Conservation (phyloP, 2,113 vertebrate genomes). For the Varanus komodoensis region DNA sequence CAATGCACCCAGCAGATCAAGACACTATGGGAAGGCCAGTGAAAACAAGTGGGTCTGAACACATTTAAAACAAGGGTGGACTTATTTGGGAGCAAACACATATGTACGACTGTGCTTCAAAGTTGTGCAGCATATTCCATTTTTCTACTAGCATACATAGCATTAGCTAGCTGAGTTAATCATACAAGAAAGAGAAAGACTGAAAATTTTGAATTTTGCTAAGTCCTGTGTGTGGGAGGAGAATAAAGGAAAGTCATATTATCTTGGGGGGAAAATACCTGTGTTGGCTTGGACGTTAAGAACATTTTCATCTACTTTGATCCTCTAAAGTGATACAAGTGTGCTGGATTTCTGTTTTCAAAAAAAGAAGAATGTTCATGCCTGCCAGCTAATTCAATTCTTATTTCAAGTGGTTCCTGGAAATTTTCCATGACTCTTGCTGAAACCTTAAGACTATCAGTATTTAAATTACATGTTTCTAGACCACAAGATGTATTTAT, state of each 20-base stretch:
- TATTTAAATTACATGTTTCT: neutral
- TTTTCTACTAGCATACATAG: slow-evolving; percentile 67
- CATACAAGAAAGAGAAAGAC: slow-evolving; percentile 51
- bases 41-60: too few relatives aligned
- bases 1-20: too few relatives aligned
- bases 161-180: slow-evolving; percentile 77
- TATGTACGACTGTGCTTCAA: neutral
- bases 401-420: slow-evolving; percentile 6
- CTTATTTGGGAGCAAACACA: neutral
- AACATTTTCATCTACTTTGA: slow-evolving; percentile 24
- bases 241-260: neutral
- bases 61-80: neutral
- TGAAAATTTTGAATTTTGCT: slow-evolving; percentile 71
- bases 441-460: neutral
- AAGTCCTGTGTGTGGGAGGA: slow-evolving; percentile 48
- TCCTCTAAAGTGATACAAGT: neutral
- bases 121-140: slow-evolving; percentile 74
- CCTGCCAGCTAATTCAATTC: neutral
- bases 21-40: too few relatives aligned
- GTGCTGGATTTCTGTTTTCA: neutral
- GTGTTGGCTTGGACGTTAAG: slow-evolving; percentile 25
- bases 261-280: slow-evolving; percentile 19
- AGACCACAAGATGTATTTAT: neutral
- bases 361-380: slow-evolving; percentile 8
- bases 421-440: neutral